These are phyloP conservation scores for Lagorchestes hirsutus DNA, from an alignment of 2,797 vertebrate species.

Conservation along the genomic window DNA sequence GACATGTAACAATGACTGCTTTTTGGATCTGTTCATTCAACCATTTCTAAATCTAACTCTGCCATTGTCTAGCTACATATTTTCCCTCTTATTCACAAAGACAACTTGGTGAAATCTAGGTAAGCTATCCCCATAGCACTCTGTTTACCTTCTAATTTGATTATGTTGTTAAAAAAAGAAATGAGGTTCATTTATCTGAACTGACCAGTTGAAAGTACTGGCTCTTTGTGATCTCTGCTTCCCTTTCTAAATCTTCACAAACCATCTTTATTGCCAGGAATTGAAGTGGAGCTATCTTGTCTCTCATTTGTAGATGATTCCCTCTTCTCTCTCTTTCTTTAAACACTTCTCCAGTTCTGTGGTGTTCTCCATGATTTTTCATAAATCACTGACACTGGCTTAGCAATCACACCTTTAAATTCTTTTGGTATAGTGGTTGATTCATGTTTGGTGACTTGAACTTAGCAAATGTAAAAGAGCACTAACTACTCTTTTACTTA, in stretches of 20 bases:
- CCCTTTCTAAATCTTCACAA: not conserved
- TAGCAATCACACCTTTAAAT: not conserved
- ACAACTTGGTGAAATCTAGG: not conserved
- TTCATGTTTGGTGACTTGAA: not conserved
- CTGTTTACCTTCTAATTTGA: not conserved
- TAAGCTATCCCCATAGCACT: not conserved
- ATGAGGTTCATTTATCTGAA: not conserved
- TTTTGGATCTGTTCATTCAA: not conserved
- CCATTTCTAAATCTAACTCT: not conserved
- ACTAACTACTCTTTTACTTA: not conserved
- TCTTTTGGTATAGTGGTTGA: not conserved
- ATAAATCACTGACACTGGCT: not conserved
- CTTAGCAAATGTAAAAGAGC: not conserved
- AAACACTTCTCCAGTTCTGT: not conserved
- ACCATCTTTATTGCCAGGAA: not conserved
- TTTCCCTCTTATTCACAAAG: not conserved
- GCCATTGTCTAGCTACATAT: not conserved
- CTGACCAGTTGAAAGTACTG: not conserved
- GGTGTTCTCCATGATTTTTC: not conserved
- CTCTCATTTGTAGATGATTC: not conserved
- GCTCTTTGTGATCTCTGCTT: not conserved
- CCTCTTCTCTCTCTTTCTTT: not conserved
- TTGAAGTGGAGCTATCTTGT: not conserved
- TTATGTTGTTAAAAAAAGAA: not conserved
- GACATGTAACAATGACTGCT: not conserved